Base-by-base conservation (phyloP, 1,140 invertebrate species). In the Zaprionus capensis region DNA sequence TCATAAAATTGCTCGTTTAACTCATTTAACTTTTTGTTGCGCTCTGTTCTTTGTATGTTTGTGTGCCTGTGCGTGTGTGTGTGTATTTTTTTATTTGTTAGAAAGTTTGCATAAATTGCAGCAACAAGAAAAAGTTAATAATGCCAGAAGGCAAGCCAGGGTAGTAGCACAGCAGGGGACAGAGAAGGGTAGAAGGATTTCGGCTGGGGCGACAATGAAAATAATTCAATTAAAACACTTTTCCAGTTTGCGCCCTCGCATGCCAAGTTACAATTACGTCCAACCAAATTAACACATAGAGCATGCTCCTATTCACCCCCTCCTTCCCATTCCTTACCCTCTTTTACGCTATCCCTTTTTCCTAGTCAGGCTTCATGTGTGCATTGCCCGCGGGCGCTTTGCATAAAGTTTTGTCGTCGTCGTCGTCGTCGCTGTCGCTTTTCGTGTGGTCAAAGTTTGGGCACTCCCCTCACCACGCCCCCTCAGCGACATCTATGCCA, bases 221-320 rank as follows among this genome's bases (percentile, higher is more conserved):
- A 91, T 91, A 91, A 91, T 91, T 91, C 88, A 91, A 91, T 91
- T 91, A 91, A 91, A 91, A 91, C 83, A 91, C 88, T 91, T 91
- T 91, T 91, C 76, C 84, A 88, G 76, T 82, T 84, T 75, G 58
- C 61, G 66, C 58, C 75, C 82, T 76, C 56, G 82, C 83, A 91
- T 91, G 88, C 76, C 88, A 91, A 91, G 78, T 91, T 80, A 87
- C 87, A 91, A 91, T 91, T 91, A 84, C 83, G 84, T 41, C 44
- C 73, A 84, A 91, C 81, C 74, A 80, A 91, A 88, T 91, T 91
- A 91, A 91, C 88, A 91, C 88, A 77, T 81, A 84, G 70, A 82
- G 68, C 55, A 44, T 46, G 59, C 38, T n/a, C 26, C 34, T 55
- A n/a, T 14, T 26, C 5, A 4, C 2, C 31, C 56, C 65, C 59